These are phyloP conservation scores for Drosophila peninsularis DNA, from an alignment of 2,888 invertebrate genomes.

Conservation along the genomic window DNA sequence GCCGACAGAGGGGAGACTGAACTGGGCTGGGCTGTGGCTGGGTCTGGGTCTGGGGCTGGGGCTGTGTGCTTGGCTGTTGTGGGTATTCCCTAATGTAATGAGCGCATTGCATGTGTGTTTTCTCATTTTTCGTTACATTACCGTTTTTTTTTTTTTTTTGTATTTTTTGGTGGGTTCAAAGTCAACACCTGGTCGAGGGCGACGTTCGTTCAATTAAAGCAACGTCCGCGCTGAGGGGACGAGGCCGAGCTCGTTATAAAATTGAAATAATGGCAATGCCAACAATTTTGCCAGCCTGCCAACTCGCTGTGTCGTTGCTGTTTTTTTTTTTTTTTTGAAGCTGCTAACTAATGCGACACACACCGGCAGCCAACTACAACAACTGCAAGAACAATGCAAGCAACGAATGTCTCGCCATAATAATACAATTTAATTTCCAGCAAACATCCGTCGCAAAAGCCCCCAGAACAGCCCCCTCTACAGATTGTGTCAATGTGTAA, in stretches of 20 bases:
- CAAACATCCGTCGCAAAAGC: slow-evolving; percentile 69
- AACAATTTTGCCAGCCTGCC: slow-evolving; percentile 67
- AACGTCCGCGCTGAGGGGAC: slow-evolving; percentile 40
- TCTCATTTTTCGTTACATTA: slow-evolving; percentile 14
- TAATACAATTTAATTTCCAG: slow-evolving; percentile 81
- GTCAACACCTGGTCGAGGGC: slow-evolving; percentile 66
- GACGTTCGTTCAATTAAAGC: slow-evolving; percentile 72
- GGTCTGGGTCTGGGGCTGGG: neutral
- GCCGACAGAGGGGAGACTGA: neutral
- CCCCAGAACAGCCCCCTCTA: slow-evolving; percentile 3
- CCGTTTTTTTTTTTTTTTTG: neutral
- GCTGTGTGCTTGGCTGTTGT: slow-evolving; percentile 14
- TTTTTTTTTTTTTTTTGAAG: slow-evolving; percentile 3
- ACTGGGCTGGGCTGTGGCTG: neutral
- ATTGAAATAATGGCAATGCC: slow-evolving; percentile 77
- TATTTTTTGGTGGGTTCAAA: slow-evolving; percentile 51
- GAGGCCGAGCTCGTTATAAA: slow-evolving; percentile 66
- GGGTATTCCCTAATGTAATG: slow-evolving; percentile 70
- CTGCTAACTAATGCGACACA: slow-evolving; percentile 76
- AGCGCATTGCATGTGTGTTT: slow-evolving; percentile 69
- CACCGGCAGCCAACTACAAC: slow-evolving; percentile 66
- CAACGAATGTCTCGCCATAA: slow-evolving; percentile 81
- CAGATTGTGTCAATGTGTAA: slow-evolving; percentile 63
- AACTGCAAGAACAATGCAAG: slow-evolving; percentile 55
- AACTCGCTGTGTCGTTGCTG: slow-evolving; percentile 8